Percentiles rank a stretch among this genome's conserved stretches.
Conservation (phyloP, 1,140 invertebrate genomes). For the Bombus ignitus region DNA sequence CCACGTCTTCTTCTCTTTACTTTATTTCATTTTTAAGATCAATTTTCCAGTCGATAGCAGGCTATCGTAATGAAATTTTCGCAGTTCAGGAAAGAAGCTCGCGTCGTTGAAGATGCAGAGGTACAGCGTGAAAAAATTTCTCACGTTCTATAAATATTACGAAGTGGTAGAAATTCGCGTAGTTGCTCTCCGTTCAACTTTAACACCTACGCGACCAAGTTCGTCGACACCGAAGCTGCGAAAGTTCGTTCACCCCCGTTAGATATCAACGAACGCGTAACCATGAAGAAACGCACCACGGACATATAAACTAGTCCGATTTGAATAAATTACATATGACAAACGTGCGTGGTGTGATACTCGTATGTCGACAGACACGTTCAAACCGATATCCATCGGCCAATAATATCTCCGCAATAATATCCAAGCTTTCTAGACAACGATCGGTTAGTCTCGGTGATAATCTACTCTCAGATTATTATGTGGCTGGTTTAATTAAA, state of each 20-base stretch:
- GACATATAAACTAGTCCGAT: constrained; percentile 4
- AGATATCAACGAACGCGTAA: neutral
- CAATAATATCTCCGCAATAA: neutral
- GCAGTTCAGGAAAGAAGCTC: too few relatives aligned
- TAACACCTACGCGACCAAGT: neutral
- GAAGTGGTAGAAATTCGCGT: too few relatives aligned
- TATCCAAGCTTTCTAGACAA: neutral
- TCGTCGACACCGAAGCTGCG: neutral
- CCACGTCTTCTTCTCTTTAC: too few relatives aligned
- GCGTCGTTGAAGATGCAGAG: too few relatives aligned
- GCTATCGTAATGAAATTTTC: too few relatives aligned
- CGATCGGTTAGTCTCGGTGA: neutral
- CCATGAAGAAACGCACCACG: neutral
- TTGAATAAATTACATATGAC: constrained; percentile 5
- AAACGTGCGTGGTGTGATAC: neutral
- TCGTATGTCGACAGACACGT: neutral
- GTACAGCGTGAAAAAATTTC: too few relatives aligned
- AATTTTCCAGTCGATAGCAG: too few relatives aligned
- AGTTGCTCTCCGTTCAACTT: neutral
- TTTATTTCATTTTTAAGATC: too few relatives aligned
- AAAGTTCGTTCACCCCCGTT: neutral
- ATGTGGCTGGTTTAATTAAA: constrained; percentile 13
- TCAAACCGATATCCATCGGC: neutral
- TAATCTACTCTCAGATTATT: neutral
- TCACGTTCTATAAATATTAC: too few relatives aligned